Base-by-base conservation (phyloP, 23 tunicate genomes). In the Styela clava region DNA sequence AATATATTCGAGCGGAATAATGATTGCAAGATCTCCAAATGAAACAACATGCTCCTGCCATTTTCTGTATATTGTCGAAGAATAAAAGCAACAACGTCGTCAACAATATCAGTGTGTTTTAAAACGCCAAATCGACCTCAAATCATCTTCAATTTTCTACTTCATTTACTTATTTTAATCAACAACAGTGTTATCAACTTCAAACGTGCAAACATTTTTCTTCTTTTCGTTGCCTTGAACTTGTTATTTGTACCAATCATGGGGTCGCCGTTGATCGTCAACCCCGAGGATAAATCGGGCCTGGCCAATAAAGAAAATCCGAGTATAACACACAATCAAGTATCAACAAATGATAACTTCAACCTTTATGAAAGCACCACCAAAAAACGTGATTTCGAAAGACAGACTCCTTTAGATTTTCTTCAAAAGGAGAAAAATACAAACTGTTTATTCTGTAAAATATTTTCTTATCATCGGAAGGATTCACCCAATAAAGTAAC, bases 361-460 rank as follows among this genome's bases (percentile, higher is more conserved):
- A 73, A 51, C 44, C 1, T 69, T 34, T 70, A 70, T 52, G 56
- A 33, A 73, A 73, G 52, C 35, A 31, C 52, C 20, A 33, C 51
- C 61, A 73, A 24, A 27, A 33, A 33, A 26, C 22, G 2, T 20
- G 27, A 26, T 31, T 9, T 24, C 7, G 36, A 69, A n/a, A 25
- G 20, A n/a, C 2, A 35, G 74, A 69, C 31, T 36, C 31, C 31
- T 26, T 24, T 18, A 2, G 74, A 69, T 36, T n/a, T 3, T 31
- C 36, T 69, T 35, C 31, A 35, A 36, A 31, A 35, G n/a, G n/a
- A n/a, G n/a, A n/a, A n/a, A n/a, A n/a, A n/a, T n/a, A n/a, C n/a
- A n/a, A n/a, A n/a, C n/a, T n/a, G n/a, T n/a, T n/a, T n/a, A n/a
- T n/a, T n/a, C n/a, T n/a, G n/a, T n/a, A n/a, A n/a, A n/a, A n/a